Conservation (phyloP, 1,140 invertebrate species). For the Neotoxoptera formosana region DNA sequence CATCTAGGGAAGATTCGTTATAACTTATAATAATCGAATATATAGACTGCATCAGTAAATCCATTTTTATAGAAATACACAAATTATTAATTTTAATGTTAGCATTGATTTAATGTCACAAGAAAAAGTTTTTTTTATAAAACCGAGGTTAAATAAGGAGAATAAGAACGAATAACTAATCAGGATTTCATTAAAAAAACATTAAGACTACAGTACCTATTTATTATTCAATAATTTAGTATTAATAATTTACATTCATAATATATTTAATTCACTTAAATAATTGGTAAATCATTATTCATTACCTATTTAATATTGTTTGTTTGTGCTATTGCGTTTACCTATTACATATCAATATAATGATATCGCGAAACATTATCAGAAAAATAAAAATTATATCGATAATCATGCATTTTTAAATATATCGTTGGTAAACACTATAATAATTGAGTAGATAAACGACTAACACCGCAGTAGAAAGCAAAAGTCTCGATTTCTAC, state of each 20-base stretch:
- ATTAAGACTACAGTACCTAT: neutral
- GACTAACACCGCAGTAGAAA: neutral
- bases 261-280: neutral
- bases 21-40: neutral
- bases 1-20: neutral
- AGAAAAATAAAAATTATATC: neutral
- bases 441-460: neutral
- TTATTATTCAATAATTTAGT: neutral
- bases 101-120: neutral
- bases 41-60: too few species aligned
- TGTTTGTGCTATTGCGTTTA: too few species aligned
- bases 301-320: too few species aligned
- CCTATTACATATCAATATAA: neutral
- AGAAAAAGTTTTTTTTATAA: neutral
- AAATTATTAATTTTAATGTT: too few species aligned
- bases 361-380: too few species aligned
- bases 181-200: neutral
- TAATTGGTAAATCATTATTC: neutral
- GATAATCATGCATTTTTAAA: constrained; percentile 1
- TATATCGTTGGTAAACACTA: neutral
- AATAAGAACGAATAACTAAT: neutral
- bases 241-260: neutral
- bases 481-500: neutral
- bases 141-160: neutral
- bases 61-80: neutral